Evolutionary conservation across 2,888 invertebrate species (phyloP), one percentile per base, ranked within the genome.

Genomic region (Drosophila mimica): DNA sequence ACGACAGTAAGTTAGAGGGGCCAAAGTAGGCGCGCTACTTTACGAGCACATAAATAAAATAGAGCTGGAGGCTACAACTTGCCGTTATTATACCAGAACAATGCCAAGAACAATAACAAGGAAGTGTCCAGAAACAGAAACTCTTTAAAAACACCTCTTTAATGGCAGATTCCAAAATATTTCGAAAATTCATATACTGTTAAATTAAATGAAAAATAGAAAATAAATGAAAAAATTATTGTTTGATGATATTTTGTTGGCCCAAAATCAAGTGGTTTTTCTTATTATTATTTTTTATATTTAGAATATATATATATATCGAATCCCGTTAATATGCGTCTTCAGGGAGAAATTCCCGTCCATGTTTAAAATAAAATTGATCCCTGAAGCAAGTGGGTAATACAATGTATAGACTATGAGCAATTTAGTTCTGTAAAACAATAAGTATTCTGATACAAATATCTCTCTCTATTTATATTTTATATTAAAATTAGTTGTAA

Each of bases 31-130:
- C 82, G 82, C 77, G 74, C 75, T 83, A 70, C 74, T 83, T 83
- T 86, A 86, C 77, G 87, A 82, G 73, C 83, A 67, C 80, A 83
- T 83, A 83, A 83, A 83, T 82, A 86, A 82, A 77, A 65, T 59
- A 68, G 66, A 74, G 61, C 65, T 62, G 63, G 64, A 70, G 70
- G 43, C 53, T 64, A 61, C 49, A 59, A 67, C 17, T 61, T 58
- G 46, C 57, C 65, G 51, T 58, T 64, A 71, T 61, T 58, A 66
- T 54, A 48, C 54, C 54, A 63, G 56, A 49, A 57, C 53, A 66
- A 53, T 48, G 51, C 38, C 8, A 9, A n/a, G n/a, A n/a, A n/a
- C n/a, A n/a, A n/a, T 8, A 38, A 28, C 28, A 17, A 25, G 5
- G 33, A 30, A 11, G 25, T 69, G 57, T 30, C 51, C 11, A 6